These are phyloP conservation scores for Lerista edwardsae DNA, from an alignment of 2,797 vertebrate genomes.

Conservation along the genomic window DNA sequence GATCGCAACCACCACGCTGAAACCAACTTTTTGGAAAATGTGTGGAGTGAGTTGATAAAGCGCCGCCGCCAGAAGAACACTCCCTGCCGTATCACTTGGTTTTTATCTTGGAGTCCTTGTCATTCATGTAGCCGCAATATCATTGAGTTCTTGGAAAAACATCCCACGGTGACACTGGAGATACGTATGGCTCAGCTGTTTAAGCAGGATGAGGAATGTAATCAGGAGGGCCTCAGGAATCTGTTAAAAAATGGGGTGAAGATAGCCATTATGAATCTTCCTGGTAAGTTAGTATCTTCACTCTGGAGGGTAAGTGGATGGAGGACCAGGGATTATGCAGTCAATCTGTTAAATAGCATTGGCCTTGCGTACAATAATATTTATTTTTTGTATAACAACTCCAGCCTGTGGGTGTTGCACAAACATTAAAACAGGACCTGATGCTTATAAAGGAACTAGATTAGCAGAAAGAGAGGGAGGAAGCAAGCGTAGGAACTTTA, in stretches of 20 bases:
- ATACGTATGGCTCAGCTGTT: slow-evolving; percentile 62
- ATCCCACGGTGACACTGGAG: slow-evolving; percentile 58
- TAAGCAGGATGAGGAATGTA: slow-evolving; percentile 1
- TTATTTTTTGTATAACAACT: too few species aligned
- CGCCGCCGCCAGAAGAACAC: rapidly evolving
- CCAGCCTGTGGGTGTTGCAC: too few species aligned
- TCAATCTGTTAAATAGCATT: neutral
- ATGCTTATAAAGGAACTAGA: too few species aligned
- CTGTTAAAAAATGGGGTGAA: slow-evolving; percentile 36
- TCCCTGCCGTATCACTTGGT: slow-evolving; percentile 70
- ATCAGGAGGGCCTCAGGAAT: slow-evolving; percentile 65
- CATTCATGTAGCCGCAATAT: slow-evolving; percentile 56
- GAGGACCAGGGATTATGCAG: neutral
- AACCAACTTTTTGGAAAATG: slow-evolving; percentile 68
- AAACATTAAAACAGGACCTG: too few species aligned
- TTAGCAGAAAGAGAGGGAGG: too few species aligned
- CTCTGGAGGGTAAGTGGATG: neutral
- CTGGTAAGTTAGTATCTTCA: slow-evolving; percentile 58
- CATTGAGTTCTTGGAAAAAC: slow-evolving; percentile 54
- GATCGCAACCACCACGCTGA: slow-evolving; percentile 51
- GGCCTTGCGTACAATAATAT: neutral
- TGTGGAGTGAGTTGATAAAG: slow-evolving; percentile 22
- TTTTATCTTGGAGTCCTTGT: slow-evolving; percentile 73
- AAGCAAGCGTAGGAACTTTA: too few species aligned
- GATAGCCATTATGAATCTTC: slow-evolving; percentile 53